A percentile compares a stretch with the other conserved stretches of the same genome.
These are phyloP conservation scores for Oscheius sp. DNA, from an alignment of 2,888 invertebrate species.

Conservation along the genomic window DNA sequence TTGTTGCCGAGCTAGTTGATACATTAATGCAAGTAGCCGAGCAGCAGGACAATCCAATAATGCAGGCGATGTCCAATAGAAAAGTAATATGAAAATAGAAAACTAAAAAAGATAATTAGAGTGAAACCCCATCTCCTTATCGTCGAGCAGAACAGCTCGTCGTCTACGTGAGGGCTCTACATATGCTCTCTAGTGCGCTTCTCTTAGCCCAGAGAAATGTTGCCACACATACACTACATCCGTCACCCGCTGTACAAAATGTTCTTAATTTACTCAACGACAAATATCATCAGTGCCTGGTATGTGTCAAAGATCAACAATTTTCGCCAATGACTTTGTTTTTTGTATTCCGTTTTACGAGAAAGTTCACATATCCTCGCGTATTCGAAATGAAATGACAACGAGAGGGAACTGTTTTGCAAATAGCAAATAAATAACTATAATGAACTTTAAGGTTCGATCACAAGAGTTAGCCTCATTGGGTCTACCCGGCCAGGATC, in stretches of 20 bases:
- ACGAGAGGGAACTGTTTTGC: not conserved
- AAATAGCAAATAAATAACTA: too few relatives aligned
- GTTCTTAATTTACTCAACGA: conserved; percentile 89
- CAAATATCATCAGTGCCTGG: conserved; percentile 87
- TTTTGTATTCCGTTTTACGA: too few relatives aligned
- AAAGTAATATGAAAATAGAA: not conserved
- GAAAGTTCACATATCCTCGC: too few relatives aligned
- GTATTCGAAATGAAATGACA: too few relatives aligned
- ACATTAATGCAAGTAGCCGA: conserved; percentile 84
- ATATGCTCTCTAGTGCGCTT: conserved; percentile 92
- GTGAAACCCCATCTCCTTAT: conserved; percentile 65
- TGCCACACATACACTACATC: conserved; percentile 79
- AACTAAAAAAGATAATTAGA: not conserved
- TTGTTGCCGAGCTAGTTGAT: conserved; percentile 92
- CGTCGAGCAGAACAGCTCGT: conserved; percentile 83
- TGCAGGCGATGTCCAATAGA: conserved; percentile 41
- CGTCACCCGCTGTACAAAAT: conserved; percentile 82
- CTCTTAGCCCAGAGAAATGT: conserved; percentile 73
- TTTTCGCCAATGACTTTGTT: too few relatives aligned
- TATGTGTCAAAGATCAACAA: conserved; percentile 59
- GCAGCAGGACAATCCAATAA: conserved; percentile 72
- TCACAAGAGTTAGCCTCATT: conserved; percentile 80
- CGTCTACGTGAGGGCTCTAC: conserved; percentile 87
- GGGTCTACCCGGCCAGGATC: conserved; percentile 76
- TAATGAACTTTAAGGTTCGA: conserved; percentile 75